Percentiles rank a stretch among this genome's conserved stretches.
Evolutionary conservation across 1,140 invertebrate genomes (phyloP).

Genomic region (Ceratina japonica): DNA sequence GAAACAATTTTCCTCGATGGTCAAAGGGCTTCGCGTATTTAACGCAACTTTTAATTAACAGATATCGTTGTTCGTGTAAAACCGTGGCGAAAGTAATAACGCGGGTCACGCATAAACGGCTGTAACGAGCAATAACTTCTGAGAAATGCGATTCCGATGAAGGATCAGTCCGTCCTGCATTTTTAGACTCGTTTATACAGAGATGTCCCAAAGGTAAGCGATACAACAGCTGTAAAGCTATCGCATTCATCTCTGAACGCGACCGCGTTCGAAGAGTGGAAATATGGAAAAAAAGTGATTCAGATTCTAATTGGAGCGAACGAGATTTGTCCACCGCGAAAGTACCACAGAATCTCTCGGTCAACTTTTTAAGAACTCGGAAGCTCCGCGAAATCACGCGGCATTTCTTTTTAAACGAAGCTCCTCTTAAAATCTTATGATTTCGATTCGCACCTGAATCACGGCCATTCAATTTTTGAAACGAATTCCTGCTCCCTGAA

Average conservation of each 20-base stretch:
- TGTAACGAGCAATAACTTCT: no score
- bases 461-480: neutral
- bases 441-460: slow-evolving; percentile 1
- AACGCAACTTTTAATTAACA: slow-evolving; percentile 3
- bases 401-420: neutral
- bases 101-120: no score
- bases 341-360: no score
- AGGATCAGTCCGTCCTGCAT: no score
- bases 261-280: neutral
- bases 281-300: no score
- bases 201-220: no score
- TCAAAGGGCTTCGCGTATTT: neutral
- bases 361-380: no score
- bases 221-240: neutral
- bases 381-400: no score
- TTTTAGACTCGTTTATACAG: no score
- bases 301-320: no score
- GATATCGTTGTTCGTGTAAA: neutral
- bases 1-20: neutral
- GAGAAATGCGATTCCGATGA: no score
- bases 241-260: neutral
- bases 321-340: no score
- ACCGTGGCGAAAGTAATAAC: neutral
- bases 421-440: neutral
- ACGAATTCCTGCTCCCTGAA: neutral